phyloP scores from a whole-genome alignment of 2,888 invertebrate genomes.

The Sesia apiformis region DNA sequence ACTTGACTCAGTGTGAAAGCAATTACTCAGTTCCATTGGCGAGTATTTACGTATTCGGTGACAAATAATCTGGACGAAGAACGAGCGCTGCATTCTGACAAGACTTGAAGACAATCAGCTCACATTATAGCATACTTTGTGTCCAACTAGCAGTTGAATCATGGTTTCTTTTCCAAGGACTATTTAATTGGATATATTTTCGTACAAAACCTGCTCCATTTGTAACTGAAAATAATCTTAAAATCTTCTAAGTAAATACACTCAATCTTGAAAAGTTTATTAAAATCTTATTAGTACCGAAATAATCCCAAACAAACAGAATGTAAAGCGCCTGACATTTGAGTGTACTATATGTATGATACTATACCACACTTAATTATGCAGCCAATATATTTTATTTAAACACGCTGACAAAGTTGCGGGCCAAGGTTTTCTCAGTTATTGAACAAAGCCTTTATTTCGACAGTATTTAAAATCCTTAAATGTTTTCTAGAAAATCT shows the following conservation, averaged over 20 bases:
- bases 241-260: no score
- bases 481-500: no score
- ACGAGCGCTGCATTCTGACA: slow-evolving; percentile 10
- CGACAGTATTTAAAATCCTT: slow-evolving; percentile 2
- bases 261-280: no score
- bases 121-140: no score
- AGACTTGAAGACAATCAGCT: slow-evolving; percentile 18
- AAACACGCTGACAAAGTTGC: slow-evolving; percentile 23
- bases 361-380: neutral
- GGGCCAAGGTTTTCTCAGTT: slow-evolving; percentile 37
- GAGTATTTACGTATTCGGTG: slow-evolving; percentile 25
- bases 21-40: slow-evolving; percentile 8
- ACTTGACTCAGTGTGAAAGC: neutral
- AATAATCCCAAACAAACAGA: neutral
- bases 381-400: slow-evolving; percentile 21
- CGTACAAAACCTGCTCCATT: no score
- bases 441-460: slow-evolving; percentile 39
- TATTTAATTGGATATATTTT: no score
- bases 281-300: no score
- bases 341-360: slow-evolving; percentile 29
- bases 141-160: no score
- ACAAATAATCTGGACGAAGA: slow-evolving; percentile 22
- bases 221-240: no score
- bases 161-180: no score
- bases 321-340: slow-evolving; percentile 26